These are phyloP conservation scores for Oxyscelio sp. DNA, from an alignment of 2,888 invertebrate genomes.

Conservation along the genomic window DNA sequence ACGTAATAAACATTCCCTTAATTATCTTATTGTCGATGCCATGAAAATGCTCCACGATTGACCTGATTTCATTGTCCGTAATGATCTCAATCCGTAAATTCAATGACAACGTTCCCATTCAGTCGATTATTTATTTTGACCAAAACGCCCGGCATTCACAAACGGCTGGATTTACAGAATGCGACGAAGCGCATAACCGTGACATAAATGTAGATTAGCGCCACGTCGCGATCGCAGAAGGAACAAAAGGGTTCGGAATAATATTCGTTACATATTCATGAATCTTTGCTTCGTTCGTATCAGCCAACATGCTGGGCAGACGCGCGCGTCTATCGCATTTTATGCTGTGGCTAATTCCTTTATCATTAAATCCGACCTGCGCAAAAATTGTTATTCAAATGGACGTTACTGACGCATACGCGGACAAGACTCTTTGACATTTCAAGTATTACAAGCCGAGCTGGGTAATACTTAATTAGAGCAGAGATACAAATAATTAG, in stretches of 20 bases:
- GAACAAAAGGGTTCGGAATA: too few species aligned
- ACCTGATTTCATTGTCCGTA: conserved; percentile 48
- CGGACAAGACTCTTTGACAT: conserved; percentile 10
- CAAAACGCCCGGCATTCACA: too few species aligned
- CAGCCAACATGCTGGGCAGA: conserved; percentile 71
- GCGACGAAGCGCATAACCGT: too few species aligned
- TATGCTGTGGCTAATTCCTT: conserved; percentile 81
- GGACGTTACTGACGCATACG: not conserved
- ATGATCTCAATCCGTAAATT: conserved; percentile 33
- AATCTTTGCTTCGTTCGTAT: too few species aligned
- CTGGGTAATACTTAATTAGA: conserved; percentile 32
- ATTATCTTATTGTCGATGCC: conserved; percentile 54
- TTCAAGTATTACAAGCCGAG: too few species aligned
- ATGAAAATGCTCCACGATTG: conserved; percentile 42
- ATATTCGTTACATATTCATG: too few species aligned
- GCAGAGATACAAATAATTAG: conserved; percentile 36
- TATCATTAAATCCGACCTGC: conserved; percentile 58
- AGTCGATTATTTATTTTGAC: too few species aligned
- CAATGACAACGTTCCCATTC: too few species aligned
- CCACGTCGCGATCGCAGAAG: too few species aligned
- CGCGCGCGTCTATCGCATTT: conserved; percentile 79
- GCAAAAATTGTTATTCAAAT: conserved; percentile 45
- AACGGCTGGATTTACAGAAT: too few species aligned
- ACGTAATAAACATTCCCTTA: conserved; percentile 28
- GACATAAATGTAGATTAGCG: too few species aligned